Evolutionary conservation across 2,888 invertebrate genomes (phyloP).

Genomic region (Drosophila greeni): DNA sequence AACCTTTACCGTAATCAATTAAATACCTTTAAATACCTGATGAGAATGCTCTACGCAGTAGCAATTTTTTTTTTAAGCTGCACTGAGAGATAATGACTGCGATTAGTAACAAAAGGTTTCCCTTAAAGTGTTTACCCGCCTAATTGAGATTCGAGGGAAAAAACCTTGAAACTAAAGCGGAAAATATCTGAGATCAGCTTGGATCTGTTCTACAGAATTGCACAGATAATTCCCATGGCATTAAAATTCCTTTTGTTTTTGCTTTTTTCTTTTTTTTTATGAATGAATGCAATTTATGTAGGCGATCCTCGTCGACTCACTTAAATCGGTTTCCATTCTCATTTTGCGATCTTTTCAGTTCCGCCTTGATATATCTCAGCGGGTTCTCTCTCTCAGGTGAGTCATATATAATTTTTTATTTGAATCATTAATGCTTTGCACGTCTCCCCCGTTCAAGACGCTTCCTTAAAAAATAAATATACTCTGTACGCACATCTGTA

Average conservation of each 20-base stretch:
- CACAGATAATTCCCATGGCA: conserved; percentile 28
- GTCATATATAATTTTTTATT: too few species aligned
- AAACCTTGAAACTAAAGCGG: conserved; percentile 20
- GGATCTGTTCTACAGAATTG: conserved; percentile 21
- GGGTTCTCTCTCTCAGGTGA: conserved; percentile 22
- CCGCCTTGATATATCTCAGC: conserved; percentile 45
- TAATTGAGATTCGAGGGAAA: conserved; percentile 29
- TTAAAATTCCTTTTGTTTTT: conserved; percentile 24
- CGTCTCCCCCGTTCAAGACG: conserved; percentile 31
- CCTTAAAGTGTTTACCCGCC: conserved; percentile 42
- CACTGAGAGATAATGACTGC: conserved; percentile 18
- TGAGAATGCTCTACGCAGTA: conserved; percentile 11
- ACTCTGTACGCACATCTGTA: conserved; percentile 5
- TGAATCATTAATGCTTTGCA: conserved; percentile 39
- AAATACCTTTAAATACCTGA: conserved; percentile 18
- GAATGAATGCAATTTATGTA: conserved; percentile 39
- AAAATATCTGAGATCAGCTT: conserved; percentile 10
- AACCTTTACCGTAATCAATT: conserved; percentile 35
- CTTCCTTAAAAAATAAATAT: conserved; percentile 39
- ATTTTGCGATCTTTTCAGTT: conserved; percentile 45
- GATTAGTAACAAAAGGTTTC: conserved; percentile 24
- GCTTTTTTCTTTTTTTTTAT: conserved; percentile 22
- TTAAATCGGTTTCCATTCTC: conserved; percentile 30
- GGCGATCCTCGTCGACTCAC: conserved; percentile 27
- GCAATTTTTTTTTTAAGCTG: not conserved